phyloP scores from a whole-genome alignment of 1,140 invertebrate genomes.

The Ylistrum balloti region DNA sequence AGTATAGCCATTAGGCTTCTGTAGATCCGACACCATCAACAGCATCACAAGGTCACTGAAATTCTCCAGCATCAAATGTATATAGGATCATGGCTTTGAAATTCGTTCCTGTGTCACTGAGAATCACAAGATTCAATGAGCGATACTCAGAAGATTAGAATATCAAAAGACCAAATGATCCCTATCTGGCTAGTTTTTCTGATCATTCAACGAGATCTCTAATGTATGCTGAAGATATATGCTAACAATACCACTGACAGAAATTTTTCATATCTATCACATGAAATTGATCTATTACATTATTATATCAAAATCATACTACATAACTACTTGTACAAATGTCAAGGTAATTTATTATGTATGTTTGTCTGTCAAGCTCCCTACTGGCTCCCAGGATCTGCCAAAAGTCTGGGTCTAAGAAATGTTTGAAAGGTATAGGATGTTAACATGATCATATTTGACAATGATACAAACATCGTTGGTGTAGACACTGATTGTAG shows the following conservation, averaged over 20 bases:
- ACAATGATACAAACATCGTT: conserved; percentile 31
- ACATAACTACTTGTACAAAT: not conserved
- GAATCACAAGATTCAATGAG: not conserved
- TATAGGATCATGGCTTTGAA: not conserved
- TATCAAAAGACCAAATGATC: not conserved
- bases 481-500: not conserved
- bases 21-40: not conserved
- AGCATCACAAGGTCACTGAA: not conserved
- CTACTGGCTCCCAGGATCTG: not conserved
- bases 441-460: not conserved
- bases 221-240: not conserved
- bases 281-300: conserved; percentile 21
- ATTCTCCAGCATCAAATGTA: not conserved
- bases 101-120: conserved; percentile 6
- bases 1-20: not conserved
- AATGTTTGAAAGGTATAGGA: not conserved
- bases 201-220: not conserved
- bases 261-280: not conserved
- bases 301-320: not conserved
- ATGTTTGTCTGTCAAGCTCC: not conserved
- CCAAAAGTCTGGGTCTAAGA: not conserved
- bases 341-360: not conserved
- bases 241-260: not conserved
- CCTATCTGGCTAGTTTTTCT: not conserved
- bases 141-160: not conserved